Conservation (phyloP, 2,113 vertebrate genomes). For the Oryzias woworae region DNA sequence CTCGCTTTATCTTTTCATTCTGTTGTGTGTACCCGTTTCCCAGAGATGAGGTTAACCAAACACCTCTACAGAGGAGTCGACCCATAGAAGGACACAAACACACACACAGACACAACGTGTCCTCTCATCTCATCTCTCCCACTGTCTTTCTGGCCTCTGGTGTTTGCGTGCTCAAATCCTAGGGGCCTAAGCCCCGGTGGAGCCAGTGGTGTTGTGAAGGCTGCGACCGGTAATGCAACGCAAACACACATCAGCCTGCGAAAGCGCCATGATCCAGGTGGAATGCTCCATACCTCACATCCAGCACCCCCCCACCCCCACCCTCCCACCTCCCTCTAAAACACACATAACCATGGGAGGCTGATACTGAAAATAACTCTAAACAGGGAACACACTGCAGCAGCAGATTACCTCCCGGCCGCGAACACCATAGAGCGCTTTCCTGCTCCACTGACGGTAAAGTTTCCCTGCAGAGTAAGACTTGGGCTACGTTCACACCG, state of each 20-base stretch:
- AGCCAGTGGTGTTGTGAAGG: constrained; percentile 70
- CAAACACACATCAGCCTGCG: constrained; percentile 58
- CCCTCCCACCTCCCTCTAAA: constrained; percentile 2
- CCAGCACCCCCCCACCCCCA: neutral
- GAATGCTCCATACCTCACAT: constrained; percentile 54
- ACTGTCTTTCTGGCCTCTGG: constrained; percentile 32
- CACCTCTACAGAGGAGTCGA: constrained; percentile 46
- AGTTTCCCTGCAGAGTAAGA: neutral
- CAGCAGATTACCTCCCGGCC: constrained; percentile 4
- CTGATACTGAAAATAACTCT: constrained; percentile 21
- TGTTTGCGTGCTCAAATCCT: constrained; percentile 57
- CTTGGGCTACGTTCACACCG: too few species aligned
- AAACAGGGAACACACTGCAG: constrained; percentile 23
- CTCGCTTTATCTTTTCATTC: constrained; percentile 50
- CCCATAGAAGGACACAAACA: constrained; percentile 30
- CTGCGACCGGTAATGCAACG: constrained; percentile 66
- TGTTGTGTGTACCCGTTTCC: constrained; percentile 40
- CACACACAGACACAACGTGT: constrained; percentile 27
- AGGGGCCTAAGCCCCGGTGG: constrained; percentile 64
- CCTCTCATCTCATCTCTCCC: constrained; percentile 35
- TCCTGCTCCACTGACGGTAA: neutral
- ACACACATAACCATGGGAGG: constrained; percentile 20
- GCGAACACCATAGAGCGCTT: too few species aligned
- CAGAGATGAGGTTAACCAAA: constrained; percentile 62
- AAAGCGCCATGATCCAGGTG: constrained; percentile 59